Evolutionary conservation across 2,113 vertebrate genomes (phyloP).

Genomic region (Elephantulus edwardii): DNA sequence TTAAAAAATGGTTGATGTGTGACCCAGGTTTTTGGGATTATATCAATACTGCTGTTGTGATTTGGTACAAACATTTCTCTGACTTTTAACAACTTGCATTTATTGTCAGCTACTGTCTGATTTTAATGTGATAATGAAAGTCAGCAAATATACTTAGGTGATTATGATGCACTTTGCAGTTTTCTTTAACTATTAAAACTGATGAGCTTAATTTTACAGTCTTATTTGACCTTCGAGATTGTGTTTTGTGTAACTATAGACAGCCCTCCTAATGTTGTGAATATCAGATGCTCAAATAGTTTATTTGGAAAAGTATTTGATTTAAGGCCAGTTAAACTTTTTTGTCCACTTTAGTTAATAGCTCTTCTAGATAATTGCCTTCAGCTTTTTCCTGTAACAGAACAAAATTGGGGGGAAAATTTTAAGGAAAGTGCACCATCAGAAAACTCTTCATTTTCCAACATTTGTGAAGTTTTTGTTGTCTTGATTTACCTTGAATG

Average conservation of each 20-base stretch:
- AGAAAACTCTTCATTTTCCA: slow-evolving; percentile 35
- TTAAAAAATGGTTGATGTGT: neutral
- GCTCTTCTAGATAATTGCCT: slow-evolving; percentile 20
- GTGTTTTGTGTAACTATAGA: slow-evolving; percentile 18
- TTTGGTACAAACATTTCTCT: neutral
- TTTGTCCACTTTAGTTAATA: slow-evolving; percentile 22
- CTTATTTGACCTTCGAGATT: neutral
- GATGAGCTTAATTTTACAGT: slow-evolving; percentile 37
- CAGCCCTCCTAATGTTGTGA: neutral
- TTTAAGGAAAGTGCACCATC: neutral
- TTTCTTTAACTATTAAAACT: slow-evolving; percentile 25
- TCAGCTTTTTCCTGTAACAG: slow-evolving; percentile 16
- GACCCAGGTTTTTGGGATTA: slow-evolving; percentile 16
- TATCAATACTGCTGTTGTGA: neutral
- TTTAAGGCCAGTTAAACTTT: slow-evolving; percentile 2
- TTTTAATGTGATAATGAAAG: slow-evolving; percentile 44
- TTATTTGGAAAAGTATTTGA: slow-evolving; percentile 48
- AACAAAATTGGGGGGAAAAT: neutral
- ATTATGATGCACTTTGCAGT: neutral
- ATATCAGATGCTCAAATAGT: neutral
- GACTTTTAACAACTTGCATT: slow-evolving; percentile 30
- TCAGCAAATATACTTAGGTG: neutral
- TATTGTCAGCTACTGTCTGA: slow-evolving; percentile 42
- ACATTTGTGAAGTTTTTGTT: slow-evolving; percentile 25
- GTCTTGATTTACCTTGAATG: neutral